phyloP scores from a whole-genome alignment of 2,797 vertebrate genomes.

The Sparus aurata region DNA sequence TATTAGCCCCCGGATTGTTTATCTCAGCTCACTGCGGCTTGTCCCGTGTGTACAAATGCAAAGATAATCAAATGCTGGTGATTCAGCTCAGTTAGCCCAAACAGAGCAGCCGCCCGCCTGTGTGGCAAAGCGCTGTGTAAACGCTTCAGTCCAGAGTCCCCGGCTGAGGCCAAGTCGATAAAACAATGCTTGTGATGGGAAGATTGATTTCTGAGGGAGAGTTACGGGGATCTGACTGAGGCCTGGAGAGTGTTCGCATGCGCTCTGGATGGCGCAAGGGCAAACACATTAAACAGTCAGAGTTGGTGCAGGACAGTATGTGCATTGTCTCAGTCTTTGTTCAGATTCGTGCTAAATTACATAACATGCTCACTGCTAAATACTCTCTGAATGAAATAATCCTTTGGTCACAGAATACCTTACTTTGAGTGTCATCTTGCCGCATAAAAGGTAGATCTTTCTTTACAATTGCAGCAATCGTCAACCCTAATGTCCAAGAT shows the following conservation, averaged over 20 bases:
- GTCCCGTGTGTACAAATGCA: constrained; percentile 45
- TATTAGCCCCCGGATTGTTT: constrained; percentile 59
- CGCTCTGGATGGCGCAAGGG: constrained; percentile 21
- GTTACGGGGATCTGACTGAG: constrained; percentile 21
- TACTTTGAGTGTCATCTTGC: neutral
- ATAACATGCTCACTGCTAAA: neutral
- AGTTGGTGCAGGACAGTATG: neutral
- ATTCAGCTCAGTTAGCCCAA: constrained; percentile 63
- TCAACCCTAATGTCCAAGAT: neutral
- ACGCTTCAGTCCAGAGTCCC: constrained; percentile 36
- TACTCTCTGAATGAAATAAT: neutral
- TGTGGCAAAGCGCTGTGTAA: constrained; percentile 67
- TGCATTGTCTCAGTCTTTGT: neutral
- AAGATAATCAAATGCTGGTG: constrained; percentile 72
- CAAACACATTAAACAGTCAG: constrained; percentile 58
- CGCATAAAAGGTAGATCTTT: neutral
- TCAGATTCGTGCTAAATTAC: neutral
- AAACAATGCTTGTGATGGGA: constrained; percentile 57
- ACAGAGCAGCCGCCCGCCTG: constrained; percentile 59
- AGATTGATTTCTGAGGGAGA: constrained; percentile 55
- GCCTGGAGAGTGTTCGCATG: constrained; percentile 55
- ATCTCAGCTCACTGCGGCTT: constrained; percentile 38
- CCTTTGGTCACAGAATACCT: neutral
- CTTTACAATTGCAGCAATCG: neutral
- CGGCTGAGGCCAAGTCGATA: constrained; percentile 37